These are phyloP conservation scores for Amia ocellicauda DNA, from an alignment of 2,113 vertebrate species.

Conservation along the genomic window DNA sequence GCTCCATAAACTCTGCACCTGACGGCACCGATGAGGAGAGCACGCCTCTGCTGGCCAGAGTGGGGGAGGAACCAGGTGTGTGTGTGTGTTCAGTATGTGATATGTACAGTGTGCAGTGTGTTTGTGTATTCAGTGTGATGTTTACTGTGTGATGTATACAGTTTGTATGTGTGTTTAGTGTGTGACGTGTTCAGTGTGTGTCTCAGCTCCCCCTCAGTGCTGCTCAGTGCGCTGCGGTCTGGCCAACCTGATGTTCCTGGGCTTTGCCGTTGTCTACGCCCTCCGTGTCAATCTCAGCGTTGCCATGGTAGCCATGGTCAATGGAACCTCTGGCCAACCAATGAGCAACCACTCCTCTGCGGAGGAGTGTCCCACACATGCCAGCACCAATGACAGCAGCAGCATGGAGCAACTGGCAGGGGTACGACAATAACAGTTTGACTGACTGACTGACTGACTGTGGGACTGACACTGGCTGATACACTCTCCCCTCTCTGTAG, in stretches of 20 bases:
- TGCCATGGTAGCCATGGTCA: constrained; percentile 76
- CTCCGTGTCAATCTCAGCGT: constrained; percentile 81
- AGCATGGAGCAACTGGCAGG: constrained; percentile 36
- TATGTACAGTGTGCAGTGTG: not conserved
- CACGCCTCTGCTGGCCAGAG: constrained; percentile 43
- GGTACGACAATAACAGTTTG: constrained; percentile 46
- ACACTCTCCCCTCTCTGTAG: constrained; percentile 31
- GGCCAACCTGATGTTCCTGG: constrained; percentile 75
- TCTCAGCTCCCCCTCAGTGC: constrained; percentile 54
- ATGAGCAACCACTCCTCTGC: constrained; percentile 31
- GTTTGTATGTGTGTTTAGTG: not conserved
- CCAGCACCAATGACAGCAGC: constrained; percentile 30
- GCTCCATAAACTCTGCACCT: constrained; percentile 43
- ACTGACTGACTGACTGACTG: not conserved
- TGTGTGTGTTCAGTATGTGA: not conserved
- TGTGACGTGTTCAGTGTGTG: constrained; percentile 5
- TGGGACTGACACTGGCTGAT: not conserved
- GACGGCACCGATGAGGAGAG: constrained; percentile 39
- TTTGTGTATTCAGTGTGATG: too few species aligned
- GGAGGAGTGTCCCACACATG: constrained; percentile 45
- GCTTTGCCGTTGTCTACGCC: constrained; percentile 70
- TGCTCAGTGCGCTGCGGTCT: constrained; percentile 73
- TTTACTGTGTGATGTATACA: not conserved
- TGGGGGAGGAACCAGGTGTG: constrained; percentile 21
- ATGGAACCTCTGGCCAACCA: constrained; percentile 37